phyloP scores from a whole-genome alignment of 2,113 vertebrate species.

The Fulmarus glacialis region DNA sequence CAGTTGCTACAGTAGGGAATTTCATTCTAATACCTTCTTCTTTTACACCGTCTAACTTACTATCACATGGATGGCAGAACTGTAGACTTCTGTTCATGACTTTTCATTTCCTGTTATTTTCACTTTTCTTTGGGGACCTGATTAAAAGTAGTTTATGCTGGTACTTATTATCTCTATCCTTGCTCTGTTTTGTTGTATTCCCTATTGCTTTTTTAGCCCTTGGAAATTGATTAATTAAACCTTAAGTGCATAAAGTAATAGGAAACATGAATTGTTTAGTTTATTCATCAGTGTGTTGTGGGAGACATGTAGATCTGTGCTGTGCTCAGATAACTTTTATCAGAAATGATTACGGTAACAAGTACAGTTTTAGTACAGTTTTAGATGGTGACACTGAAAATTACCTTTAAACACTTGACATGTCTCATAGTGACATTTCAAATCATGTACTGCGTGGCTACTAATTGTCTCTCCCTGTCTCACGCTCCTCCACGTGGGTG shows the following conservation, averaged over 20 bases:
- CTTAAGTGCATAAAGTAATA: neutral
- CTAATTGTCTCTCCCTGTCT: neutral
- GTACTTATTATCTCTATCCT: neutral
- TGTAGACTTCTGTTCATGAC: neutral
- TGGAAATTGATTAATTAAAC: conserved; percentile 54
- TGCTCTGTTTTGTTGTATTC: conserved; percentile 32
- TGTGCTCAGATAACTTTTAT: neutral
- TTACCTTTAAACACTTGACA: neutral
- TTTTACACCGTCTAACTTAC: neutral
- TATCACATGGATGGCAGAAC: neutral
- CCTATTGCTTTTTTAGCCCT: conserved; percentile 32
- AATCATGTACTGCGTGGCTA: neutral
- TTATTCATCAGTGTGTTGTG: conserved; percentile 16
- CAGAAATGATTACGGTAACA: neutral
- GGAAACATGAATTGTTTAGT: neutral
- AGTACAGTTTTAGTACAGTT: neutral
- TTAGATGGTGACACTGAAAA: neutral
- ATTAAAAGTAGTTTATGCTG: conserved; percentile 36
- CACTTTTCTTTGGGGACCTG: conserved; percentile 5
- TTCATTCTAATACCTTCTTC: neutral
- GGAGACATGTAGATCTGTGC: neutral
- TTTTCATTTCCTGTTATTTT: conserved; percentile 48
- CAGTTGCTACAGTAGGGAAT: neutral
- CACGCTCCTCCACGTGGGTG: neutral
- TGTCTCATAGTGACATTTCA: neutral